Conservation (phyloP, 2,113 vertebrate genomes). For the Eublepharis macularius region DNA sequence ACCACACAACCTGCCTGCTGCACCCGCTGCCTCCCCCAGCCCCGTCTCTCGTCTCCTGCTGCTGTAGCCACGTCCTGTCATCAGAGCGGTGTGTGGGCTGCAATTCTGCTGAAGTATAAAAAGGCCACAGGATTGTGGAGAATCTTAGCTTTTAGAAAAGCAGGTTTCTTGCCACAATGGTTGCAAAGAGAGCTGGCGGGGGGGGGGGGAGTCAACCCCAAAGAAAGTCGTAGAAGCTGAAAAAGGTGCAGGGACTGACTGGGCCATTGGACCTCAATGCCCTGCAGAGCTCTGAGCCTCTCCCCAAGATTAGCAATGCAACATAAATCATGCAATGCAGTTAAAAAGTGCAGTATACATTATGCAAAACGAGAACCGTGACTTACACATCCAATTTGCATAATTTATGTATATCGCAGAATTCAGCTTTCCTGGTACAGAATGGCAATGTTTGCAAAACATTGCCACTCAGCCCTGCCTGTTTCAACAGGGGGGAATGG, state of each 20-base stretch:
- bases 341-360: too few species aligned
- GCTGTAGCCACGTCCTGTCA: too few species aligned
- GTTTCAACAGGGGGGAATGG: background rate
- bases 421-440: background rate
- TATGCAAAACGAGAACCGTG: background rate
- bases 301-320: background rate
- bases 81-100: too few species aligned
- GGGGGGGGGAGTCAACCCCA: too few species aligned
- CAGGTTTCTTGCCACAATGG: background rate
- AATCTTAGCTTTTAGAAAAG: background rate
- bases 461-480: background rate
- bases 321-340: too few species aligned
- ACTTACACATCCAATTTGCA: background rate
- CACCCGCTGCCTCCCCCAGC: background rate
- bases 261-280: background rate
- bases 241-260: too few species aligned
- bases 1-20: background rate
- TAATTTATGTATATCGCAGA: background rate
- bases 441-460: background rate
- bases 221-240: background rate
- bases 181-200: background rate
- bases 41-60: background rate
- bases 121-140: too few species aligned
- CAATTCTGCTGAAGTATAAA: too few species aligned
- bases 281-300: too few species aligned